phyloP scores from a whole-genome alignment of 2,888 invertebrate genomes.

The Unio pictorum region DNA sequence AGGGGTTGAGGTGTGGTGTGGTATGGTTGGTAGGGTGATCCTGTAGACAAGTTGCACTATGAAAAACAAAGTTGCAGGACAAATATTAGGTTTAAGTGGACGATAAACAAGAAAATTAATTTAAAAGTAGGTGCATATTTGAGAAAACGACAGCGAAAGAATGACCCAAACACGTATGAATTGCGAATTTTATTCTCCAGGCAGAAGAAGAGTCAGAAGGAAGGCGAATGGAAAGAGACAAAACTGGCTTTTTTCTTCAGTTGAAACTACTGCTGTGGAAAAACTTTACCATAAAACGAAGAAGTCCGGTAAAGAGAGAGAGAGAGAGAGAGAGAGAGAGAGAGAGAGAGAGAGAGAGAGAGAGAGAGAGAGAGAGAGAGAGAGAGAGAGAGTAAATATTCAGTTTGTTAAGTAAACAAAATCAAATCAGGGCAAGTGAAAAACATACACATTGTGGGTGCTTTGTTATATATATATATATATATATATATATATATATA shows the following conservation, averaged over 20 bases:
- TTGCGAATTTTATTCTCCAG: too few species aligned
- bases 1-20: background rate
- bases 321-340: background rate
- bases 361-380: conserved; percentile 5
- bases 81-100: too few species aligned
- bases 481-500: background rate
- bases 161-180: background rate
- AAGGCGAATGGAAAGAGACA: conserved; percentile 2
- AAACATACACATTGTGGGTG: too few species aligned
- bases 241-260: conserved; percentile 18
- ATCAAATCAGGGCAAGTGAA: too few species aligned
- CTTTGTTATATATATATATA: background rate
- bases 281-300: conserved; percentile 24
- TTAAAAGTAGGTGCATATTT: background rate
- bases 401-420: too few species aligned
- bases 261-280: conserved; percentile 26
- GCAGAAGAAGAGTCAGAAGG: background rate
- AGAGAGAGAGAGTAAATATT: background rate
- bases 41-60: too few species aligned
- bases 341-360: conserved; percentile 1
- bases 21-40: too few species aligned
- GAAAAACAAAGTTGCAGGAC: too few species aligned
- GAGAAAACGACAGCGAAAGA: too few species aligned
- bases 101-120: too few species aligned
- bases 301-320: conserved; percentile 18